Evolutionary conservation across 2,797 vertebrate genomes (phyloP), one percentile per base, ranked within the genome.

Genomic region (Tachyglossus aculeatus): DNA sequence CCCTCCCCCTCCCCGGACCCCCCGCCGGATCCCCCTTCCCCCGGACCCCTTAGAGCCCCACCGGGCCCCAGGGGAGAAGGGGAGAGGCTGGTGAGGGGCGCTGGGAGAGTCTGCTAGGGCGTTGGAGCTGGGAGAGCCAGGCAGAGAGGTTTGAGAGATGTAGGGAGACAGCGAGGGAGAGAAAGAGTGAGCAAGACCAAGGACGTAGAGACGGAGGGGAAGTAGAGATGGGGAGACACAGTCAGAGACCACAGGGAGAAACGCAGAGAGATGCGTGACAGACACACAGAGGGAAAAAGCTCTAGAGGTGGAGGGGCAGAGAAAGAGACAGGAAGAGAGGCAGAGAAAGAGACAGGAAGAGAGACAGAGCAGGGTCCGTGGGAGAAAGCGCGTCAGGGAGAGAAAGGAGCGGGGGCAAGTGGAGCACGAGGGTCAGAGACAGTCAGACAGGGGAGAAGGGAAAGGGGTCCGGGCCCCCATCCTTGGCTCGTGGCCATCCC

Each of bases 121-220:
- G 80, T 10, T 10, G 78, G 78, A 81, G 80, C 80, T 66, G 85
- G 76, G 85, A 74, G 73, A 70, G 71, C 25, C 24, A 48, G 60
- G 31, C 25, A 29, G 24, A 53, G 57, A 74, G 18, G 58, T 77
- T 57, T 59, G 60, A 73, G 32, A 65, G 56, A 66, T 24, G 36
- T 48, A 39, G 66, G 73, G 68, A 38, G 32, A 51, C 56, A 10
- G 51, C 31, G 22, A 70, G 78, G 76, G 77, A 57, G 66, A 85
- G 80, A 88, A 84, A 85, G 87, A 88, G 91, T 79, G 84, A 45
- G 89, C 84, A 88, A n/a, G n/a, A n/a, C n/a, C n/a, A n/a, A n/a
- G n/a, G n/a, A 88, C 88, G 82, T 73, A 81, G 85, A 54, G 71
- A 75, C 80, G 71, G 25, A 45, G 77, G 36, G 54, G 57, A 40